Evolutionary conservation across 2,888 invertebrate species (phyloP).

Genomic region (Pilophorus perplexus): DNA sequence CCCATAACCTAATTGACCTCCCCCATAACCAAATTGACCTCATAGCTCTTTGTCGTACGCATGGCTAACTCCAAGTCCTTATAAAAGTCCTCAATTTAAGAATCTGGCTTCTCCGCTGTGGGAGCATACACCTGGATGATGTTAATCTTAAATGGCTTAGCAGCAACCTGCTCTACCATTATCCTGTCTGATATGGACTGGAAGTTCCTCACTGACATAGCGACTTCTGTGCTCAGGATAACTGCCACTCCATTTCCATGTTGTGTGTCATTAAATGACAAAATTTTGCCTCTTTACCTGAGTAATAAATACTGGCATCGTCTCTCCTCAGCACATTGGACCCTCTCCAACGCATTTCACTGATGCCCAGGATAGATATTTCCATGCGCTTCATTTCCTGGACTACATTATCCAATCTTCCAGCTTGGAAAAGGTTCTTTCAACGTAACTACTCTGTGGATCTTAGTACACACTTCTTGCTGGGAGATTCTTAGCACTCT

Average conservation of each 20-base stretch:
- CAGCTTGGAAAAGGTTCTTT: constrained; percentile 5
- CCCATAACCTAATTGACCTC: neutral
- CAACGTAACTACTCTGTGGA: neutral
- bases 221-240: neutral
- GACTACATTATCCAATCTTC: constrained; percentile 7
- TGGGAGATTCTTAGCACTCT: constrained; percentile 18
- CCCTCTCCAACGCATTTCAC: constrained; percentile 8
- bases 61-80: neutral
- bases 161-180: neutral
- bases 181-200: constrained; percentile 7
- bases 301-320: constrained; percentile 1
- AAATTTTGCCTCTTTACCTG: neutral
- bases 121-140: neutral
- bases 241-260: constrained; percentile 5
- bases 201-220: neutral
- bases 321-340: neutral
- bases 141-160: constrained; percentile 1
- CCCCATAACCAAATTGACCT: neutral
- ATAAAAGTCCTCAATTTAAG: neutral
- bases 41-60: neutral
- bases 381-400: constrained; percentile 9
- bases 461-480: constrained; percentile 19
- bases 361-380: constrained; percentile 13
- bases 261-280: no score
- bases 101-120: constrained; percentile 6